A percentile compares a stretch with the other conserved stretches of the same genome.
Conservation (phyloP, 2,113 vertebrate genomes). For the Pholis gunnellus region DNA sequence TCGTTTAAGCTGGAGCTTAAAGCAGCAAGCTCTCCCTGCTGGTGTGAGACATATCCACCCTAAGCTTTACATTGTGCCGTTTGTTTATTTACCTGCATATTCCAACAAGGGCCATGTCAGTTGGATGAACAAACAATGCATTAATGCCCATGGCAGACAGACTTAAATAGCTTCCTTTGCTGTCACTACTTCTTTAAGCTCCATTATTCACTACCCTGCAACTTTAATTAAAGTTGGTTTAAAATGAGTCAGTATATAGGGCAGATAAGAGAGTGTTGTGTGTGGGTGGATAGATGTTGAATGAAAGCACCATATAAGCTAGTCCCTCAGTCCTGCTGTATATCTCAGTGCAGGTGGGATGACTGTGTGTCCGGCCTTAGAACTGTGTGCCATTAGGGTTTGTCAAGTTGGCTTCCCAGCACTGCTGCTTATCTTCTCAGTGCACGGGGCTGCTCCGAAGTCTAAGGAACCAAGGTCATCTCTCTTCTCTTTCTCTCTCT, state of each 20-base stretch:
- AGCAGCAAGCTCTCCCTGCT: neutral
- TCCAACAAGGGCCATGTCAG: neutral
- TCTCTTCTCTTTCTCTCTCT: no score
- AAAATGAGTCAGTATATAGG: slow-evolving; percentile 32
- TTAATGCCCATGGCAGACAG: neutral
- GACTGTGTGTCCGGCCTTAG: slow-evolving; percentile 24
- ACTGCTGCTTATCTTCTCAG: no score
- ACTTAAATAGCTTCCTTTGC: neutral
- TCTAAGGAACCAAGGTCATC: no score
- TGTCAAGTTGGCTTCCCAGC: no score
- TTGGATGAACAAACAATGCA: slow-evolving; percentile 2
- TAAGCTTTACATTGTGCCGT: neutral
- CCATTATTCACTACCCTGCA: neutral
- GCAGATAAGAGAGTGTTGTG: slow-evolving; percentile 33
- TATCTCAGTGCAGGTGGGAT: slow-evolving; percentile 1
- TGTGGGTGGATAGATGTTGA: slow-evolving; percentile 28
- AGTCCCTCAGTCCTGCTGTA: neutral
- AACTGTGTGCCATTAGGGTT: no score
- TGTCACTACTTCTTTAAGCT: slow-evolving; percentile 27
- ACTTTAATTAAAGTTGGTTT: slow-evolving; percentile 40
- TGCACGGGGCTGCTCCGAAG: no score
- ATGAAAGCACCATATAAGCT: slow-evolving; percentile 24
- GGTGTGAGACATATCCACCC: neutral
- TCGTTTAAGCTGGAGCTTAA: neutral
- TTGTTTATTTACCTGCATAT: slow-evolving; percentile 15